Evolutionary conservation across 2,888 invertebrate species (phyloP).

Genomic region (Diaperis boleti): DNA sequence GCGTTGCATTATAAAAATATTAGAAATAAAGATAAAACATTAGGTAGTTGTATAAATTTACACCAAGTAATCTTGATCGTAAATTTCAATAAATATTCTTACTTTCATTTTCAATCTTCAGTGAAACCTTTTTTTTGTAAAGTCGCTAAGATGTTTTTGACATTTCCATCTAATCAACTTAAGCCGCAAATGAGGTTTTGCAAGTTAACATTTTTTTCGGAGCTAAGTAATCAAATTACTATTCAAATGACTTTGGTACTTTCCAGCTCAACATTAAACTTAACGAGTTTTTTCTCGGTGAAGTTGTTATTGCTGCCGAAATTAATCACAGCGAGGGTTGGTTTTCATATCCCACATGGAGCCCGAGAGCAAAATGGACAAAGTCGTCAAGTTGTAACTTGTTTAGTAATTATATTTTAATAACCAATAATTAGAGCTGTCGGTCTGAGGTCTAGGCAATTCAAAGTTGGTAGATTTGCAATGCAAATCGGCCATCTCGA

Average conservation of each 20-base stretch:
- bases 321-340: not conserved
- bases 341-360: not conserved
- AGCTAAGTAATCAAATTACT: conserved; percentile 1
- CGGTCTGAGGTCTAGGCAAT: conserved; percentile 53
- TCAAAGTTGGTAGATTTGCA: conserved; percentile 56
- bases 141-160: not conserved
- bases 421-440: conserved; percentile 59
- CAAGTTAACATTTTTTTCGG: conserved; percentile 5
- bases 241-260: conserved; percentile 2
- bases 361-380: not conserved
- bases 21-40: too few relatives aligned
- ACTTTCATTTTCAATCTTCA: not conserved
- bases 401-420: conserved; percentile 58
- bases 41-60: too few relatives aligned
- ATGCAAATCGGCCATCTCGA: conserved; percentile 52
- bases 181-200: not conserved
- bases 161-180: conserved; percentile 5
- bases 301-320: not conserved
- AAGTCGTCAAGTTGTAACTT: conserved; percentile 40
- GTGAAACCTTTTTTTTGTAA: too few relatives aligned
- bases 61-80: too few relatives aligned
- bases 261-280: not conserved
- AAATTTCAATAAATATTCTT: too few relatives aligned
- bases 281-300: not conserved
- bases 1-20: too few relatives aligned